A percentile compares a stretch with the other conserved stretches of the same genome.
Conservation (phyloP, 2,888 invertebrate species). For the Smittia sp. region DNA sequence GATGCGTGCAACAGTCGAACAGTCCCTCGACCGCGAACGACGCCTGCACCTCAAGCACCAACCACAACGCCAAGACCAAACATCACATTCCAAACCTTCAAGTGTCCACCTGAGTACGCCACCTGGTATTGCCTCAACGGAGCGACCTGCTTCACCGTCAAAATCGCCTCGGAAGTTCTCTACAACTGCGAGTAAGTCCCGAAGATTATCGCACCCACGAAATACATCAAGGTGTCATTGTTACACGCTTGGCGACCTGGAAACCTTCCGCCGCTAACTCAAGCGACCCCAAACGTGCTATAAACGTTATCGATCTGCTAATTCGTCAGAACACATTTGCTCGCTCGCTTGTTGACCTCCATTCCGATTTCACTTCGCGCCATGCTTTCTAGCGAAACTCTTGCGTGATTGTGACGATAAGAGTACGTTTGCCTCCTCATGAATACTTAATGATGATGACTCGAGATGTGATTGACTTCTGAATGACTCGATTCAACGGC, state of each 20-base stretch:
- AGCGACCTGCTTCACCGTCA: conserved; percentile 91
- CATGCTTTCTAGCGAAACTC: background rate
- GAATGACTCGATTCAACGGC: background rate
- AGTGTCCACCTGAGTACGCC: conserved; percentile 88
- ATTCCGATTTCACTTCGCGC: background rate
- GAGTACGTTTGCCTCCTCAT: background rate
- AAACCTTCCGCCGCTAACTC: too few relatives aligned
- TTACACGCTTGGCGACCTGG: too few relatives aligned
- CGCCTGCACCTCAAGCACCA: conserved; percentile 69
- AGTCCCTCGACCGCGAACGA: conserved; percentile 53
- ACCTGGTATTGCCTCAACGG: conserved; percentile 95
- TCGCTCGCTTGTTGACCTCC: background rate
- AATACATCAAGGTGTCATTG: too few relatives aligned
- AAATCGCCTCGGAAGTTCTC: conserved; percentile 86
- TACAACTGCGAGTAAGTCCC: conserved; percentile 79
- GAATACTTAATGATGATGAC: background rate
- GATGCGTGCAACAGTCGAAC: conserved; percentile 55
- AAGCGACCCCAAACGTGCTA: background rate
- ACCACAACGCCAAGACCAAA: conserved; percentile 83
- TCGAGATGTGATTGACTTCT: background rate
- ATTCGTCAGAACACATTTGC: background rate
- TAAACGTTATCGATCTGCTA: background rate
- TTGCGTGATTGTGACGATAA: background rate
- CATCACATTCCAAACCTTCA: conserved; percentile 92
- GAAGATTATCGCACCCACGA: too few relatives aligned